These are phyloP conservation scores for Eulemur coronatus DNA, from an alignment of 2,797 vertebrate genomes.

Conservation along the genomic window DNA sequence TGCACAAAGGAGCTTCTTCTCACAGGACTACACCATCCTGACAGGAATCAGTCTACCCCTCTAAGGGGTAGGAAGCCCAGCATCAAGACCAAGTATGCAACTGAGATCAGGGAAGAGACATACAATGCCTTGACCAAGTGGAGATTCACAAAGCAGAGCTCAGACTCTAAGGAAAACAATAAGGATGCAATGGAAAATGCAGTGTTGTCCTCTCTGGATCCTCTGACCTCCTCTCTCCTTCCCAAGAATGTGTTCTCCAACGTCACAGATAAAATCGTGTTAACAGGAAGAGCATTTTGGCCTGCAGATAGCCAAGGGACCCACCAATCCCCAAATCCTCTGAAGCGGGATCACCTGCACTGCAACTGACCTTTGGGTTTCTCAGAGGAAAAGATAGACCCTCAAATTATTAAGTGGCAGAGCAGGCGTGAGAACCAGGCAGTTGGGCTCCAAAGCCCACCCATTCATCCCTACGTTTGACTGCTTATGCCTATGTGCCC, in stretches of 20 bases:
- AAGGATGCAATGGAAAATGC: fast-evolving
- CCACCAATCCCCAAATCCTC: not conserved
- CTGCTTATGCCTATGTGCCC: fast-evolving
- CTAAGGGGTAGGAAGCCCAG: not conserved
- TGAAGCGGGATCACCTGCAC: not conserved
- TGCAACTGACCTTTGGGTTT: not conserved
- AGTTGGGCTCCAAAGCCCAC: not conserved
- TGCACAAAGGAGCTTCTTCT: not conserved
- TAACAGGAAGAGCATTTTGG: not conserved
- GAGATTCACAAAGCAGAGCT: not conserved
- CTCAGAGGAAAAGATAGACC: not conserved
- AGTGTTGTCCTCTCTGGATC: not conserved
- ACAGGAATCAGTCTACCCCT: not conserved
- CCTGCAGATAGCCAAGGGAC: not conserved
- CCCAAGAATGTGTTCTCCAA: not conserved
- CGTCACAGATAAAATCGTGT: not conserved
- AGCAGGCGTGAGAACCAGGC: not conserved
- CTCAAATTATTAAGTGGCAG: not conserved
- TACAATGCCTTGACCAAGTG: not conserved
- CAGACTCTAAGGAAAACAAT: not conserved
- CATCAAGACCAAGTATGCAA: not conserved
- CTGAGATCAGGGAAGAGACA: not conserved
- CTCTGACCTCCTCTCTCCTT: not conserved
- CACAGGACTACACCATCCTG: not conserved
- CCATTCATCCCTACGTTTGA: not conserved